Conservation (phyloP, 2,113 vertebrate species). For the Uropsilus gracilis region DNA sequence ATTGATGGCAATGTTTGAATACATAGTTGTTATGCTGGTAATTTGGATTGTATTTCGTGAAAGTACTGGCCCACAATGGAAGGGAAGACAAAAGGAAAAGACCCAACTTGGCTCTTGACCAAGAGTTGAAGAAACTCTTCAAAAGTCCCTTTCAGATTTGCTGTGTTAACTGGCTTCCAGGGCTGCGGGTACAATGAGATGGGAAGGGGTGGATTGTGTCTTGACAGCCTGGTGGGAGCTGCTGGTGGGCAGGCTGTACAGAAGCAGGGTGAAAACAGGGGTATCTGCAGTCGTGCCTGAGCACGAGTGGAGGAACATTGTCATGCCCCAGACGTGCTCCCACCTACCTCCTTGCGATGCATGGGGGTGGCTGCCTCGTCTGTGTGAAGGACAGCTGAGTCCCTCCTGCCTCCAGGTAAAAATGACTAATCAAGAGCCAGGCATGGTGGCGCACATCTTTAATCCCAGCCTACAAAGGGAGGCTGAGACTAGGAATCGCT, state of each 20-base stretch:
- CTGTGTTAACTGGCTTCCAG: not conserved
- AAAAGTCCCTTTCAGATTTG: not conserved
- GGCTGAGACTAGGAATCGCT: too few relatives aligned
- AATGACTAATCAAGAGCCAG: too few relatives aligned
- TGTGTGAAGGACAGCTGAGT: not conserved
- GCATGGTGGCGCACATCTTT: too few relatives aligned
- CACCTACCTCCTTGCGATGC: too few relatives aligned
- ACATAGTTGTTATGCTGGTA: not conserved
- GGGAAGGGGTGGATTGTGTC: too few relatives aligned
- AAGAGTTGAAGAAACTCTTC: not conserved
- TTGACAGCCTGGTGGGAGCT: accelerated
- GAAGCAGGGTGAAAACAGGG: too few relatives aligned
- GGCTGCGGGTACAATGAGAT: too few relatives aligned
- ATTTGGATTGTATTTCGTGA: not conserved
- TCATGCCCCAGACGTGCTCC: too few relatives aligned
- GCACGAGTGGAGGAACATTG: too few relatives aligned
- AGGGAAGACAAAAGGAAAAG: not conserved
- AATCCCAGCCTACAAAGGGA: too few relatives aligned
- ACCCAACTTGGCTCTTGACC: not conserved
- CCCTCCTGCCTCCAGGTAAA: not conserved
- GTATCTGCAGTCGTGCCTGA: too few relatives aligned
- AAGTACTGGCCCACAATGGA: not conserved
- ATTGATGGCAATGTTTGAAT: not conserved
- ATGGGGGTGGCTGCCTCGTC: not conserved
- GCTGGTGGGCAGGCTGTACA: too few relatives aligned